phyloP scores from a whole-genome alignment of 2,113 vertebrate genomes.

The Aldabrachelys gigantea region DNA sequence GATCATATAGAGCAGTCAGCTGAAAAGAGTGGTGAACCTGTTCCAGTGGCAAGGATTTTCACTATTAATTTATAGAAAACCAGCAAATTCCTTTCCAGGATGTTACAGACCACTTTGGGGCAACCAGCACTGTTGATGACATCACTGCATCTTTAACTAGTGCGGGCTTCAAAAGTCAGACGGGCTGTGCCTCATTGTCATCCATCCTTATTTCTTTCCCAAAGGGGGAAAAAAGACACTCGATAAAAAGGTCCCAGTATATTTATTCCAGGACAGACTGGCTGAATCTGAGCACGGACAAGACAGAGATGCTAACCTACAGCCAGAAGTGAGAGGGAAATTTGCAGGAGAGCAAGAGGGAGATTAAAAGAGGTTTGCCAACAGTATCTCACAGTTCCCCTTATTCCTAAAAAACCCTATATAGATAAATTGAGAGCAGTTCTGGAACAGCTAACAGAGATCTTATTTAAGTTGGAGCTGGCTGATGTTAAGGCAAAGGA shows the following conservation, averaged over 20 bases:
- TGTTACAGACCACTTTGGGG: neutral
- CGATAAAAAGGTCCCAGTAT: neutral
- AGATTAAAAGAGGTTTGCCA: neutral
- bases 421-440: neutral
- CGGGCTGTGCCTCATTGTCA: neutral
- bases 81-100: slow-evolving; percentile 16
- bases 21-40: slow-evolving; percentile 52
- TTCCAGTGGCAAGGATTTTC: slow-evolving; percentile 9
- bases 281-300: neutral
- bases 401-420: neutral
- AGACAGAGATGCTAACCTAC: neutral
- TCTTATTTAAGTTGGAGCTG: neutral
- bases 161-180: neutral
- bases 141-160: neutral
- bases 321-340: neutral
- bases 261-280: neutral
- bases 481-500: neutral
- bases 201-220: neutral
- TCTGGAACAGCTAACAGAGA: neutral
- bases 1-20: slow-evolving; percentile 60
- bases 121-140: neutral
- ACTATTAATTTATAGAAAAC: neutral
- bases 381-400: neutral
- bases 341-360: neutral
- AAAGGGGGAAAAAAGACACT: neutral